Evolutionary conservation across 2,888 invertebrate species (phyloP).

Genomic region (Criorhina ranunculi): DNA sequence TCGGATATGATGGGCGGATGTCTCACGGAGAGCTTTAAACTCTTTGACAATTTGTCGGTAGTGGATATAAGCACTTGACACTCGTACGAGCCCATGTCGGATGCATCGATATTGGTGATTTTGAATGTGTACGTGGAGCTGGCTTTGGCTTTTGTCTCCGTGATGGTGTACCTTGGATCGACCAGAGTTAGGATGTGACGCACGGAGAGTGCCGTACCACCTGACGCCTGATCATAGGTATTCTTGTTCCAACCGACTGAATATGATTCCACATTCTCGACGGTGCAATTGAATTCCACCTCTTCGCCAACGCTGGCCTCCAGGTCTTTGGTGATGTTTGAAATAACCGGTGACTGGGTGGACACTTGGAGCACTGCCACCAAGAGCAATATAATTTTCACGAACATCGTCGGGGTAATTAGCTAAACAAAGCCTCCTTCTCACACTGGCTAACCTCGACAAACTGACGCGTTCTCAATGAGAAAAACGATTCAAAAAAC

Average conservation of each 20-base stretch:
- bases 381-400: slow-evolving; percentile 57
- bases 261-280: slow-evolving; percentile 81
- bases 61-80: slow-evolving; percentile 83
- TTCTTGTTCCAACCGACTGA: slow-evolving; percentile 83
- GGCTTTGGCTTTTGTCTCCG: slow-evolving; percentile 79
- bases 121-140: slow-evolving; percentile 81
- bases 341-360: slow-evolving; percentile 80
- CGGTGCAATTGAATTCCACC: slow-evolving; percentile 83
- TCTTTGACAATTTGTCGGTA: slow-evolving; percentile 81
- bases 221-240: slow-evolving; percentile 79
- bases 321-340: slow-evolving; percentile 81
- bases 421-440: slow-evolving; percentile 46
- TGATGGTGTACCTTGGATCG: slow-evolving; percentile 82
- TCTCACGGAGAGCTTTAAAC: slow-evolving; percentile 81
- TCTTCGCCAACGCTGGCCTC: slow-evolving; percentile 82
- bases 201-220: slow-evolving; percentile 82
- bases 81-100: slow-evolving; percentile 83
- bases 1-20: slow-evolving; percentile 83
- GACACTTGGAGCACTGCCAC: slow-evolving; percentile 57
- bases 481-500: slow-evolving; percentile 40
- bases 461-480: slow-evolving; percentile 53
- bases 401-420: slow-evolving; percentile 53
- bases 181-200: slow-evolving; percentile 81
- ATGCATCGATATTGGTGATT: slow-evolving; percentile 82
- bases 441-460: slow-evolving; percentile 61